These are phyloP conservation scores for Harpegnathos saltator DNA, from an alignment of 1,140 invertebrate species.

Conservation along the genomic window DNA sequence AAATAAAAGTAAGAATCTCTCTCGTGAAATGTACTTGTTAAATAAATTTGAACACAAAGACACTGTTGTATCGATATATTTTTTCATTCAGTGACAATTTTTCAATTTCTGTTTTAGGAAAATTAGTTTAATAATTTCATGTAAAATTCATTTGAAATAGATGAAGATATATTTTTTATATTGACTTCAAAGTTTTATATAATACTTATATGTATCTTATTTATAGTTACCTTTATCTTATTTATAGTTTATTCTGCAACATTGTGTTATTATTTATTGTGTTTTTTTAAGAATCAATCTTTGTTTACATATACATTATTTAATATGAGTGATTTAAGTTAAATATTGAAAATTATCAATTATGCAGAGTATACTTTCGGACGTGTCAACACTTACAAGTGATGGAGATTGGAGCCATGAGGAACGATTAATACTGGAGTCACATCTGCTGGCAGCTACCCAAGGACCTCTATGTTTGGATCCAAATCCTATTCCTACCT, in stretches of 20 bases:
- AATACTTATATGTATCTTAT: too few species aligned
- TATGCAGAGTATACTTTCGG: conserved; percentile 90
- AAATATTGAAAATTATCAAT: background rate
- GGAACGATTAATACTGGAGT: conserved; percentile 92
- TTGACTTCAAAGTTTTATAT: too few species aligned
- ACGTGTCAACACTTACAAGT: conserved; percentile 90
- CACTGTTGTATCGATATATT: too few species aligned
- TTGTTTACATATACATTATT: too few species aligned
- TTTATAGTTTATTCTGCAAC: too few species aligned
- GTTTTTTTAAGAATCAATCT: too few species aligned
- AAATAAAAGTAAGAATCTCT: background rate
- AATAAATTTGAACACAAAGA: background rate
- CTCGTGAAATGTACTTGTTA: background rate
- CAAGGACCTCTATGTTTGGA: conserved; percentile 95
- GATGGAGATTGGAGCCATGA: conserved; percentile 91
- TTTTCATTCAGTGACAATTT: too few species aligned
- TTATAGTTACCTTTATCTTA: too few species aligned
- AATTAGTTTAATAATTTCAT: background rate
- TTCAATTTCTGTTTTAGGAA: too few species aligned
- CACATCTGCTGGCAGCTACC: conserved; percentile 93
- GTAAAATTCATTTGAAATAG: background rate
- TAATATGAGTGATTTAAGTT: conserved; percentile 16
- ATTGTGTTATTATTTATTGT: too few species aligned
- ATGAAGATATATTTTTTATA: too few species aligned
- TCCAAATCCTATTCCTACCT: conserved; percentile 92